Evolutionary conservation across 2,113 vertebrate genomes (phyloP).

Genomic region (Vulpes lagopus): DNA sequence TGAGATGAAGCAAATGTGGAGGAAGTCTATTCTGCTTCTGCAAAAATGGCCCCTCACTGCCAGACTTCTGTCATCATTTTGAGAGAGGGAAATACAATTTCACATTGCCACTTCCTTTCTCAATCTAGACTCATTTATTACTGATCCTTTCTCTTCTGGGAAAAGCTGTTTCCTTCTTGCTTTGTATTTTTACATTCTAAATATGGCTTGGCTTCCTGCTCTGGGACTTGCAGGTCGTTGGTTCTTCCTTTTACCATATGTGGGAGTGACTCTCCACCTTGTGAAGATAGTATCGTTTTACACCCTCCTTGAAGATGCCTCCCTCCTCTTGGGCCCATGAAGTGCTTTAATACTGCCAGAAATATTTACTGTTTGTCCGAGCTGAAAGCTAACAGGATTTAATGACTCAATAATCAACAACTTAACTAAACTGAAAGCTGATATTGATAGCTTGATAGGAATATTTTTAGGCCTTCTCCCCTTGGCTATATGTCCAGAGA

Average conservation of each 20-base stretch:
- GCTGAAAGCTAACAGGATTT: neutral
- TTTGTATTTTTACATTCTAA: neutral
- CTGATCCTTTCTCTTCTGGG: neutral
- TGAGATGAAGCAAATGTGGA: neutral
- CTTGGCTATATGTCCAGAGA: neutral
- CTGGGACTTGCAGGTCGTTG: neutral
- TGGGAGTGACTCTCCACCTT: neutral
- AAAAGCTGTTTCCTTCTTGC: neutral
- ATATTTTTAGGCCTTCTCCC: neutral
- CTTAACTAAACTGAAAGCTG: neutral
- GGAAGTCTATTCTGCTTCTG: neutral
- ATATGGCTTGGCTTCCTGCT: neutral
- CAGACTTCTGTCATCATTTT: neutral
- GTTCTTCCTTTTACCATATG: neutral
- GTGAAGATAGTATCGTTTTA: neutral
- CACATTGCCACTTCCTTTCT: neutral
- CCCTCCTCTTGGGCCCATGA: neutral
- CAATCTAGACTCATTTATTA: neutral
- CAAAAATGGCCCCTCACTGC: neutral
- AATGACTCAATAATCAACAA: neutral
- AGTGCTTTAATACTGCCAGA: neutral
- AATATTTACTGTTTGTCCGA: neutral
- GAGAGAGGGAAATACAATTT: neutral
- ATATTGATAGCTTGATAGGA: neutral
- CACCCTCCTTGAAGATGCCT: neutral